Conservation (phyloP, 2,888 invertebrate species). For the Troides aeacus region DNA sequence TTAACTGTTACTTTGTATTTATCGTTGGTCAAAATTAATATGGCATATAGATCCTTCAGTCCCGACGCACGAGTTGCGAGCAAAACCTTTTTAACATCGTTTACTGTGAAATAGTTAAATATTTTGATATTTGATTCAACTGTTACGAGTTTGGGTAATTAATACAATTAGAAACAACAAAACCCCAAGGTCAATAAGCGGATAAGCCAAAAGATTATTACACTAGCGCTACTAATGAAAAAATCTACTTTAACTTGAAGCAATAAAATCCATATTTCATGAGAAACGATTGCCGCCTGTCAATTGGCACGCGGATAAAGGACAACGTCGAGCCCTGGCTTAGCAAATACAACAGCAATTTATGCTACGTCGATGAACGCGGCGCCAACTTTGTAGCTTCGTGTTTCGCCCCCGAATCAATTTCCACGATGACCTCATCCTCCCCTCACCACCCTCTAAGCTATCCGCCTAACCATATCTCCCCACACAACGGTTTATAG, state of each 20-base stretch:
- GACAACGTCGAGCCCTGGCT: conserved; percentile 46
- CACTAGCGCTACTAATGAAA: not conserved
- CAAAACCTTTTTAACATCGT: not conserved
- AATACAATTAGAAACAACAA: conserved; percentile 1
- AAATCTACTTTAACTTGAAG: conserved; percentile 15
- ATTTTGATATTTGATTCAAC: not conserved
- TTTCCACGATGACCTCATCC: conserved; percentile 71
- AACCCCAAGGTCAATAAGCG: not conserved
- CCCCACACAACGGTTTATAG: not conserved
- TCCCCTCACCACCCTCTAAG: conserved; percentile 43
- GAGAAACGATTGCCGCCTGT: conserved; percentile 13
- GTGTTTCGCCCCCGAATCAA: conserved; percentile 75
- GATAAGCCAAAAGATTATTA: conserved; percentile 8
- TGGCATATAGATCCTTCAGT: not conserved
- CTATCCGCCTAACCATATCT: conserved; percentile 31
- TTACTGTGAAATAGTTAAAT: not conserved
- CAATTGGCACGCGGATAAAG: conserved; percentile 21
- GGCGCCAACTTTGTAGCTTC: conserved; percentile 66
- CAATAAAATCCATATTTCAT: conserved; percentile 20
- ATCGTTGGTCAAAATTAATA: not conserved
- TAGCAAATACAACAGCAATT: conserved; percentile 69
- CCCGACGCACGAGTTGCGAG: not conserved
- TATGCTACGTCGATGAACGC: conserved; percentile 59
- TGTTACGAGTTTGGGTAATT: not conserved
- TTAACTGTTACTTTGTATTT: not conserved